Evolutionary conservation across 2,888 invertebrate species (phyloP), one percentile per base, ranked within the genome.

Genomic region (Nyleta sp.): DNA sequence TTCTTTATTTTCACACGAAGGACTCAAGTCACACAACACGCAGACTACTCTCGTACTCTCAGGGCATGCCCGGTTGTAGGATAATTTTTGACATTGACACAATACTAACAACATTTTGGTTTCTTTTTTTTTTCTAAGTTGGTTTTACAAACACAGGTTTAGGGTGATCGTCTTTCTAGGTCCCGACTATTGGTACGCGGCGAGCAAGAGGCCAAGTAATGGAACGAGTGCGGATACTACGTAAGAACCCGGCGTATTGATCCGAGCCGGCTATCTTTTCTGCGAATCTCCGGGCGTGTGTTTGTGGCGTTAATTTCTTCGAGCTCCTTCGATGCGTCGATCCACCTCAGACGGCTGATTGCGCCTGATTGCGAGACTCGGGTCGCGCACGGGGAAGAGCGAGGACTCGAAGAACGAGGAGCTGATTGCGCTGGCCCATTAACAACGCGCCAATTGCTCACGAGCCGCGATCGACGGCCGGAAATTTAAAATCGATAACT

Each of bases 31-130:
- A 74, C 82, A 83, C 81, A 76, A 81, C 83, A 85, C 85, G 81
- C 88, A 87, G 80, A 80, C 86, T 87, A 87, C 90, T 89, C 90
- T 90, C 89, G 90, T 90, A 88, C 88, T 89, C 89, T 89, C 89
- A 88, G 89, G 89, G 89, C 90, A 89, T 90, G 90, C 88, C 90
- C 89, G 85, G 90, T 90, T 90, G 90, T 89, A 90, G 90, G 90
- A 90, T 89, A 85, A 86, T 89, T 84, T 87, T 83, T 86, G 62
- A 68, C 42, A 60, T 62, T 71, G 13, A 17, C 52, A 50, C 15
- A 48, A 20, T 44, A 72, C 53, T 52, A 50, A 22, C 18, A 31
- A 70, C 31, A 46, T 52, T 40, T 55, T 28, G 13, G n/a, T n/a
- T 50, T 24, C 8, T 28, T 28, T 28, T 48, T 48, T 10, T 5